Conservation (phyloP, 2,888 invertebrate genomes). For the Rotaria macrura region DNA sequence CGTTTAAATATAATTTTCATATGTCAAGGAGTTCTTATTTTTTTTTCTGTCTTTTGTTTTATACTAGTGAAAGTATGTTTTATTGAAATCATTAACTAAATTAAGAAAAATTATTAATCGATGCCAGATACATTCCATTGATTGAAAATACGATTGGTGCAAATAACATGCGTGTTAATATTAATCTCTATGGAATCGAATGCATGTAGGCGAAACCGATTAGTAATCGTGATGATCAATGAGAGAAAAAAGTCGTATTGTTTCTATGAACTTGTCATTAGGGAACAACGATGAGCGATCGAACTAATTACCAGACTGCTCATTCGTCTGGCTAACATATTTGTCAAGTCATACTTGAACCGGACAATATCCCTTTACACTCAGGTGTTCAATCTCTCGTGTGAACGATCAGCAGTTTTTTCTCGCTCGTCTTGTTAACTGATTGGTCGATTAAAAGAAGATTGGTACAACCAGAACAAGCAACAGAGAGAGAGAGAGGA, state of each 20-base stretch:
- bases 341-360: not conserved
- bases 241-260: not conserved
- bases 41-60: not conserved
- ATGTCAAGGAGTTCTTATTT: not conserved
- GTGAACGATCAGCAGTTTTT: not conserved
- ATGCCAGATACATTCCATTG: not conserved
- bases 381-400: not conserved
- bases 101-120: not conserved
- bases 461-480: not conserved
- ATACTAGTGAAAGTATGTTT: not conserved
- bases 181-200: not conserved
- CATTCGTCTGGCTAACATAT: not conserved
- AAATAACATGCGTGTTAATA: not conserved
- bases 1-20: not conserved
- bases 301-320: not conserved
- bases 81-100: not conserved
- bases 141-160: not conserved
- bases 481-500: not conserved
- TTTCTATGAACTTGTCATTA: not conserved
- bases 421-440: not conserved
- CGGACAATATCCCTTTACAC: conserved; percentile 1
- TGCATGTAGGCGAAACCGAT: not conserved
- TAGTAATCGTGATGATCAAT: not conserved
- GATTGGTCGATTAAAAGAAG: not conserved
- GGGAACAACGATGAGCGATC: not conserved